phyloP scores from a whole-genome alignment of 1,140 invertebrate species.

The Drosophila obscura region DNA sequence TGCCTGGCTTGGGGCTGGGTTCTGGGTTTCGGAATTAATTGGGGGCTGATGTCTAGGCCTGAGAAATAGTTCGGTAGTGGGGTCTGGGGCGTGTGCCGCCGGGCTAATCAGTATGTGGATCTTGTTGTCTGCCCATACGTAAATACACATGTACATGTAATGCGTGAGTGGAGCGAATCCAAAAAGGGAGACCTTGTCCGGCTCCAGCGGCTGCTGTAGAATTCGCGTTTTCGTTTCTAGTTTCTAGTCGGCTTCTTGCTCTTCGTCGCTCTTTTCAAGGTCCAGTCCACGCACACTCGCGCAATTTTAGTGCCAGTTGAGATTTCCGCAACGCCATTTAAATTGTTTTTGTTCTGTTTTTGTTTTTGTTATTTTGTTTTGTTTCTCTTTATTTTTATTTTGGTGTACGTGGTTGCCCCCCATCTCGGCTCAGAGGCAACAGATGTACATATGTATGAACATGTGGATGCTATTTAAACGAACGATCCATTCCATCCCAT shows the following conservation, averaged over 20 bases:
- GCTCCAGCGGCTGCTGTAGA: neutral
- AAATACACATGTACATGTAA: constrained; percentile 3
- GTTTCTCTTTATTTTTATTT: constrained; percentile 32
- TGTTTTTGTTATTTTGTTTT: constrained; percentile 29
- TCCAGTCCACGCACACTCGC: constrained; percentile 3
- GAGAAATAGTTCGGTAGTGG: no score
- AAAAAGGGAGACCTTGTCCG: constrained; percentile 33
- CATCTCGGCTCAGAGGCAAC: constrained; percentile 44
- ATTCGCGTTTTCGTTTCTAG: constrained; percentile 19
- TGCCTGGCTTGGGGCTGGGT: no score
- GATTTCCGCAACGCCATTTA: constrained; percentile 78
- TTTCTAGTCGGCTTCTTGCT: constrained; percentile 28
- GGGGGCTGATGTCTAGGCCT: no score
- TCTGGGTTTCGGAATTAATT: no score
- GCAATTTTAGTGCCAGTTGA: constrained; percentile 40
- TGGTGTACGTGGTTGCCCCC: constrained; percentile 73
- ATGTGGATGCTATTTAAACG: constrained; percentile 3
- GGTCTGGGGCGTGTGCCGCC: constrained; percentile 40
- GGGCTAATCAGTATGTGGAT: constrained; percentile 39
- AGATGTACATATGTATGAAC: constrained; percentile 3
- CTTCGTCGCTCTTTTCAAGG: constrained; percentile 57
- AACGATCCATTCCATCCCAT: no score
- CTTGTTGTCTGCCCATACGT: constrained; percentile 13
- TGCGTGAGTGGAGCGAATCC: no score
- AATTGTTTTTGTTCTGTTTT: constrained; percentile 18